Conservation (phyloP, 1,140 invertebrate genomes). For the Lutraria rhynchaena region DNA sequence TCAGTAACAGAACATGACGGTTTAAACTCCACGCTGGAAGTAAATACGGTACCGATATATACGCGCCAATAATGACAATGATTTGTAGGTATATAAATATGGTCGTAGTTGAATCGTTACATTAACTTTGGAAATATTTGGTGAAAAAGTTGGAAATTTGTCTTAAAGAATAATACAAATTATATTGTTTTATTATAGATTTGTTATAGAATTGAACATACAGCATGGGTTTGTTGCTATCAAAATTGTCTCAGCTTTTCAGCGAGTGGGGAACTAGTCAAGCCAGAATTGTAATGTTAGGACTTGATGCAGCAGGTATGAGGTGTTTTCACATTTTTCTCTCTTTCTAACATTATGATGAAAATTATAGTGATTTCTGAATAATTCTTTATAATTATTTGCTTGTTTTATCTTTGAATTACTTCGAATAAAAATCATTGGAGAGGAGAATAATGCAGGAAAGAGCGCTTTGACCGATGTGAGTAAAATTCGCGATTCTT, state of each 20-base stretch:
- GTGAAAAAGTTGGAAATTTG: not conserved
- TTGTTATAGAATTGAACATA: not conserved
- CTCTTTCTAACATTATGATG: not conserved
- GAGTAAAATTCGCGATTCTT: too few species aligned
- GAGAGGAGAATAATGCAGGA: not conserved
- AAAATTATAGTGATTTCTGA: not conserved
- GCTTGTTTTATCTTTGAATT: not conserved
- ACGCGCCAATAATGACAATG: not conserved
- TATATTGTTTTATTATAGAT: not conserved
- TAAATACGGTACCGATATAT: not conserved
- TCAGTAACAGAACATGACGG: not conserved
- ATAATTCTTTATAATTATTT: not conserved
- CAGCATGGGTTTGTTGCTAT: slow-evolving; percentile 47
- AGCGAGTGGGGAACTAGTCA: slow-evolving; percentile 57
- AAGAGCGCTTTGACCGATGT: not conserved
- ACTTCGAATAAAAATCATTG: not conserved
- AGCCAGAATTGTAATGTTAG: slow-evolving; percentile 78
- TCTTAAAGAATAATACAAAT: not conserved
- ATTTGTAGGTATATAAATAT: not conserved
- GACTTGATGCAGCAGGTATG: slow-evolving; percentile 80
- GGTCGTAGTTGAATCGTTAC: not conserved
- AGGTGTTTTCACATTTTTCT: not conserved
- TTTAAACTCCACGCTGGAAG: slow-evolving; percentile 35
- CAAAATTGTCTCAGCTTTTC: slow-evolving; percentile 48
- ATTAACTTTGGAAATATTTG: not conserved